Evolutionary conservation across 37 sponge, comb jelly and placozoan species (phyloP).

Genomic region (Bolinopsis microptera): DNA sequence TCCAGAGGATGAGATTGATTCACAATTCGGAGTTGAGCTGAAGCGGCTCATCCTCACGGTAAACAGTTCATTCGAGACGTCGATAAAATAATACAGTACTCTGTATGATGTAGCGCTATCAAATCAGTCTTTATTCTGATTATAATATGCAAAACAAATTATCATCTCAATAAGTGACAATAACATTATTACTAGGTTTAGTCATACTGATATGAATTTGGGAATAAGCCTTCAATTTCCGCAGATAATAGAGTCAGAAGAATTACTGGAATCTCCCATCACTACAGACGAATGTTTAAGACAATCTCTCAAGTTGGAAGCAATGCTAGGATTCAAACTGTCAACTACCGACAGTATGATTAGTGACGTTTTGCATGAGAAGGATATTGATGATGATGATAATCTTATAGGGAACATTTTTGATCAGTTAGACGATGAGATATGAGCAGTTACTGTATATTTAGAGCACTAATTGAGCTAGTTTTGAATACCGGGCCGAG

Average conservation of each 20-base stretch:
- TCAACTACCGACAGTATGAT: constrained; percentile 26
- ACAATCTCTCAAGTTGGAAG: constrained; percentile 45
- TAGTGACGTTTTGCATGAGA: constrained; percentile 14
- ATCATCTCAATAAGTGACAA: too few relatives aligned
- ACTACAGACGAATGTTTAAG: constrained; percentile 14
- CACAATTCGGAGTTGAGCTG: constrained; percentile 57
- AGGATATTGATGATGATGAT: constrained; percentile 44
- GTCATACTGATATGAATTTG: too few relatives aligned
- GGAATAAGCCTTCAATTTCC: too few relatives aligned
- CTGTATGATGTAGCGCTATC: too few relatives aligned
- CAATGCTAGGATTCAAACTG: constrained; percentile 33
- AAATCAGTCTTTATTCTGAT: too few relatives aligned
- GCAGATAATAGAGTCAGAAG: constrained; percentile 44
- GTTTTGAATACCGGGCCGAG: too few relatives aligned
- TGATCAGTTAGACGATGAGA: background rate
- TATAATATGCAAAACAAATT: too few relatives aligned
- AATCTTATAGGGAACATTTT: background rate
- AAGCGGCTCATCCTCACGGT: background rate
- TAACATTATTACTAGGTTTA: too few relatives aligned
- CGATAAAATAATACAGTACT: too few relatives aligned
- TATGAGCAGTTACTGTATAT: background rate
- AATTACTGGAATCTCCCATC: background rate
- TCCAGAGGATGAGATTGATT: constrained; percentile 46
- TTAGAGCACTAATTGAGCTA: too few relatives aligned
- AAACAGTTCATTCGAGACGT: too few relatives aligned